phyloP scores from a whole-genome alignment of 2,113 vertebrate species.

The Diphyllodes magnificus region DNA sequence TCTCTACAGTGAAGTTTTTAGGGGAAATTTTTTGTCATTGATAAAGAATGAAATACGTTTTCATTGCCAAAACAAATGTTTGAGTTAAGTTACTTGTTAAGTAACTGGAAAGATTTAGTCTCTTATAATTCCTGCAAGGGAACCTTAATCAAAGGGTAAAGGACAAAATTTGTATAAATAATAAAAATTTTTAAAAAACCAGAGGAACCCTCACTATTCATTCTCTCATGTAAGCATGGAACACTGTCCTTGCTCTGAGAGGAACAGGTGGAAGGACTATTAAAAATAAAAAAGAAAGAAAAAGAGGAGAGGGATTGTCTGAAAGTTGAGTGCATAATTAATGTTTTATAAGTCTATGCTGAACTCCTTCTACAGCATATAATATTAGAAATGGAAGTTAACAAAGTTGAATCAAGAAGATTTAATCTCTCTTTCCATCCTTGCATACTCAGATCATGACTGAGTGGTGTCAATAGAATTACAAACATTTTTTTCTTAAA shows the following conservation, averaged over 20 bases:
- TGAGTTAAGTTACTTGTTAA: not conserved
- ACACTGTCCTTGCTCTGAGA: not conserved
- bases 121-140: not conserved
- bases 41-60: not conserved
- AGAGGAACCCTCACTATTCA: fast-evolving
- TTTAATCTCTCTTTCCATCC: not conserved
- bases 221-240: not conserved
- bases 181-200: not conserved
- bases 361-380: not conserved
- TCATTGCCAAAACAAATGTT: not conserved
- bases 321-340: not conserved
- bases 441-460: not conserved
- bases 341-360: not conserved
- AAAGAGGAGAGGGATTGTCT: not conserved
- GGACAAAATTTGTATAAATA: not conserved
- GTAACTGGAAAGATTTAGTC: not conserved
- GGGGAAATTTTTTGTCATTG: not conserved
- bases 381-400: not conserved
- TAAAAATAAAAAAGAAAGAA: not conserved
- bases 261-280: not conserved
- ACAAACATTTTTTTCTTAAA: not conserved
- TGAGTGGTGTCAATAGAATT: not conserved
- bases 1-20: not conserved
- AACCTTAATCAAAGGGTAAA: not conserved
- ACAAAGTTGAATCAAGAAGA: not conserved